Percentiles rank a stretch among this genome's conserved stretches.
Evolutionary conservation across 2,888 invertebrate species (phyloP).

Genomic region (Papilio protenor): DNA sequence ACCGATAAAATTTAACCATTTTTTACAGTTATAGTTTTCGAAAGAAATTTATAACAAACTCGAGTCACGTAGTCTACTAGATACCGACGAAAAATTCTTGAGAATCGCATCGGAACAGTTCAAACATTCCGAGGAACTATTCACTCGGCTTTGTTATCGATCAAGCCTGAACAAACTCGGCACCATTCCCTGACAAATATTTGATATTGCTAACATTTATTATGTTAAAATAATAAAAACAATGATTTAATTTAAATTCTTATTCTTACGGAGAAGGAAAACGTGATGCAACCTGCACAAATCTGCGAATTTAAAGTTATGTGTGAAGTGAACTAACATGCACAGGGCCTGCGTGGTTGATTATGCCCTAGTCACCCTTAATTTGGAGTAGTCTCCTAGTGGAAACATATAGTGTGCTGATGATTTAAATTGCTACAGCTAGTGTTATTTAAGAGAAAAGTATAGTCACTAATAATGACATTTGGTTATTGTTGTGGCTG

Average conservation of each 20-base stretch:
- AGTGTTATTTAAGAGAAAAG: neutral
- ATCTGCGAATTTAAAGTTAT: too few relatives aligned
- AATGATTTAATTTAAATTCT: too few relatives aligned
- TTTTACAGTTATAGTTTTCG: neutral
- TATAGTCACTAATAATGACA: neutral
- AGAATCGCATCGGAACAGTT: constrained; percentile 20
- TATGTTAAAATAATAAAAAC: neutral
- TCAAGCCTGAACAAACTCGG: constrained; percentile 19
- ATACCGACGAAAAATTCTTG: constrained; percentile 17
- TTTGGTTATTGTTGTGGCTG: neutral
- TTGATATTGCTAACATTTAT: constrained; percentile 15
- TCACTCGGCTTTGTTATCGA: constrained; percentile 25
- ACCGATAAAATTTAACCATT: neutral
- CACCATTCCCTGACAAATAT: constrained; percentile 21
- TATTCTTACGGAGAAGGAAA: too few relatives aligned
- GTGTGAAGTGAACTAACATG: too few relatives aligned
- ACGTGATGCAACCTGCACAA: too few relatives aligned
- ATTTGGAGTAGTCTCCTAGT: too few relatives aligned
- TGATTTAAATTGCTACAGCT: too few relatives aligned
- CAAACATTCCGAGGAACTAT: constrained; percentile 24
- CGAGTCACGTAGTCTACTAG: constrained; percentile 8
- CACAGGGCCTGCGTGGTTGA: too few relatives aligned
- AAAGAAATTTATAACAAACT: constrained; percentile 2
- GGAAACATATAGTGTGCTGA: too few relatives aligned
- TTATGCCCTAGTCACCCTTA: too few relatives aligned